Conservation (phyloP, 2,113 vertebrate species). For the Cranoglanis bouderius region DNA sequence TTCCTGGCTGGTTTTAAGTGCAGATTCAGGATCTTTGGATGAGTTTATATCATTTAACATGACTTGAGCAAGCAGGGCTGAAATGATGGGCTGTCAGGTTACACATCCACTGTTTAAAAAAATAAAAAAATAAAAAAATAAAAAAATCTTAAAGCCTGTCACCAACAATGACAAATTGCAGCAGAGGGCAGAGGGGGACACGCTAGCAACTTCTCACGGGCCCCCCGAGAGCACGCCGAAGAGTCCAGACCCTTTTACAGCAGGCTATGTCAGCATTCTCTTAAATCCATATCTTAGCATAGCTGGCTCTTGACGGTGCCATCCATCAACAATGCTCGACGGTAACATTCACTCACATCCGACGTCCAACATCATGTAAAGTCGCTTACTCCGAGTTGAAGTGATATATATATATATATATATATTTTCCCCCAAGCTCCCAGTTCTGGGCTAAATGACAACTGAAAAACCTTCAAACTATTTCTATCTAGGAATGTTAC, state of each 20-base stretch:
- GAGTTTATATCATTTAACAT: constrained; percentile 49
- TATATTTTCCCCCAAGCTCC: neutral
- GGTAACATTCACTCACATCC: constrained; percentile 33
- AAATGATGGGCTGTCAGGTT: constrained; percentile 51
- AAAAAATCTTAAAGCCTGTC: constrained; percentile 42
- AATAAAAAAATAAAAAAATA: neutral
- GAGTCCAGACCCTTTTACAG: constrained; percentile 30
- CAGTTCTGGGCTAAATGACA: neutral
- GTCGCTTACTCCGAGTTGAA: constrained; percentile 11
- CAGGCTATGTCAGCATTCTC: constrained; percentile 50
- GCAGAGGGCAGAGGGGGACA: constrained; percentile 48
- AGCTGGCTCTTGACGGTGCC: constrained; percentile 25
- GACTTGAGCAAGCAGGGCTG: constrained; percentile 13
- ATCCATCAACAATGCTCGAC: constrained; percentile 45
- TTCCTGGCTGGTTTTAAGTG: constrained; percentile 7
- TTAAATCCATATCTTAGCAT: constrained; percentile 45
- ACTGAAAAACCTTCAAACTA: neutral
- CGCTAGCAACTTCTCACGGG: constrained; percentile 35
- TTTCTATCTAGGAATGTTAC: neutral
- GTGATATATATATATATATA: constrained; percentile 4
- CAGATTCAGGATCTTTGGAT: constrained; percentile 38
- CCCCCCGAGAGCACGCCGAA: constrained; percentile 36
- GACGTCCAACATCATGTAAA: constrained; percentile 23
- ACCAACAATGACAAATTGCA: constrained; percentile 56
- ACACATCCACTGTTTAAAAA: constrained; percentile 40